Base-by-base conservation (phyloP, 2,888 invertebrate genomes). In the Pristionchus mayeri region DNA sequence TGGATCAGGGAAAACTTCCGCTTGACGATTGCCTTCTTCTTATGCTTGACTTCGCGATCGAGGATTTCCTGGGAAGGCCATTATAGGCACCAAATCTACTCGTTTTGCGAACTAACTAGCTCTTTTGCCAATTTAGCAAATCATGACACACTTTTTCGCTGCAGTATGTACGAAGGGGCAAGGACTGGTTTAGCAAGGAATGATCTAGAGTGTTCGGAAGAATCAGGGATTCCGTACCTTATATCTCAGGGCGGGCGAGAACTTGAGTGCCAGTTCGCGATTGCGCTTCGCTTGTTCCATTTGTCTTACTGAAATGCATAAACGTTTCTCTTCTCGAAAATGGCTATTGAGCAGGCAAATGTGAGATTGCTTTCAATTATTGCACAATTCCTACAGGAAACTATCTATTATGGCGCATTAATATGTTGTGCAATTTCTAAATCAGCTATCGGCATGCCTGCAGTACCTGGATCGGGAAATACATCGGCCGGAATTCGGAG, bases 1-100 rank as follows among this genome's bases (percentile, higher is more conserved):
- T 57, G 44, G 9, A 57, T 24, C 0, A 80, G 80, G 21, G 80
- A 80, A 40, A 80, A 80, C 57, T 80, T 80, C 16, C 80, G 37
- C 11, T 34, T 34, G 16, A 57, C 44, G 7, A 57, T 57, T 0
- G 80, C 30, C 40, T 80, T 80, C 57, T 57, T 80, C n/a, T 37
- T 18, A 3, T 34, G n/a, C 40, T 80, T 80, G 57, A 40, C 57
- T 21, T 80, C 57, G 18, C 37, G 37, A 3, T 80, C 80, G 3
- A 80, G 54, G n/a, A 57, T 6, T 13, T 34, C 80, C 80, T 80
- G 71, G 34, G n/a, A 4, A 4, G n/a, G 21, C 4, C n/a, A 37
- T 37, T 34, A 7, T 60, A 34, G 60, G n/a, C 30, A 52, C 21
- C n/a, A n/a, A n/a, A n/a, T n/a, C n/a, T n/a, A n/a, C n/a, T n/a